Base-by-base conservation (phyloP, 2,113 vertebrate genomes). In the Benthochromis sp. region DNA sequence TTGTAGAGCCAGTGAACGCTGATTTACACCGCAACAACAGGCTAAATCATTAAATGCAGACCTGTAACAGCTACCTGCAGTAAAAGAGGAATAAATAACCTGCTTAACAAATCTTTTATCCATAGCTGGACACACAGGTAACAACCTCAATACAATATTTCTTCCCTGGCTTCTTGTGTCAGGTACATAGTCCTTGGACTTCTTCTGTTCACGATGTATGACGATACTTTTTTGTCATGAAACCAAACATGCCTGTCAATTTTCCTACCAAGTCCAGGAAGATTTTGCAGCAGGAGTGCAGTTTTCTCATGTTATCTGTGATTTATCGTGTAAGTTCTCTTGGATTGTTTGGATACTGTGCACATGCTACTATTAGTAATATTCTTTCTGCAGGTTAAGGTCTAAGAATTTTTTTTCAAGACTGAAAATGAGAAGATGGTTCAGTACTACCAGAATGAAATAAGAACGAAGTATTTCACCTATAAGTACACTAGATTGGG, bases 11-110 rank as follows among this genome's bases (percentile, higher is more conserved):
- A 61, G 63, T 76, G 63, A 21, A 16, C 3, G 9, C 83, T 73
- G n/a, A 91, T 93, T 88, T 89, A 91, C 63, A 85, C 80, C 29
- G 21, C 24, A 34, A 59, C 89, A 80, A 84, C 59, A 76, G 81
- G 84, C 81, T 59, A 88, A 88, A 83, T 86, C 66, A 47, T 78
- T 21, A 63, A 85, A 79, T 11, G 66, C 36, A 21, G 31, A 84
- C 71, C 43, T 82, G 59, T 52, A 54, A 81, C 79, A 78, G 45
- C 43, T 78, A 78, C 27, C 27, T 31, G 27, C 14, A 45, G 27
- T 31, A 52, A 52, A 50, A 82, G 52, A 57, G 80, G 52, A 27
- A 50, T 54, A 84, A 47, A 34, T 47, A 61, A 36, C 40, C 54
- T 69, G 85, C 80, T 86, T 7, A 81, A 88, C 16, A 16, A 9